Percentiles rank a stretch among this genome's conserved stretches.
phyloP scores from a whole-genome alignment of 2,797 vertebrate species.

The Enteromius treurensis region DNA sequence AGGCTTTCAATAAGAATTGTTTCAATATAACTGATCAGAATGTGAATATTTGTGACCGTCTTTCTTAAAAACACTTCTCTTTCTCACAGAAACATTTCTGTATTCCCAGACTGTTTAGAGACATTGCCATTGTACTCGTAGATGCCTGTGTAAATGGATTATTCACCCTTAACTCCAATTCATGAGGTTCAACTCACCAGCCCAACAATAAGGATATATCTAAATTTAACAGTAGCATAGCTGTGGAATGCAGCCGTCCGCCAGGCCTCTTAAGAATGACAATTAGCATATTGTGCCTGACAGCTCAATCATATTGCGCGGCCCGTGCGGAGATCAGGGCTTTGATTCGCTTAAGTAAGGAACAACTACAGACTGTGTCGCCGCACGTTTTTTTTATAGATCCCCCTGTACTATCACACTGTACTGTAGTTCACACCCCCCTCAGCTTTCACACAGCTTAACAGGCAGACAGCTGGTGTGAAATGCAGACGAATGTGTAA shows the following conservation, averaged over 20 bases:
- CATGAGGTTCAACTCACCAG: conserved; percentile 56
- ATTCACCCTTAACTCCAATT: conserved; percentile 47
- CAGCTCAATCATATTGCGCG: conserved; percentile 62
- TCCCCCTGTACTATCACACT: conserved; percentile 29
- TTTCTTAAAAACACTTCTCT: background rate
- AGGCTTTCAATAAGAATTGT: background rate
- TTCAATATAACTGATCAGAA: background rate
- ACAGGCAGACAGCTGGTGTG: conserved; percentile 18
- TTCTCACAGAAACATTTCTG: conserved; percentile 10
- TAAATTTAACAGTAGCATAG: conserved; percentile 40
- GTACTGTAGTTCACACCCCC: conserved; percentile 25
- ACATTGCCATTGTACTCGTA: conserved; percentile 10
- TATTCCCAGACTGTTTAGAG: conserved; percentile 15
- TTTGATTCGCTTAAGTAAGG: conserved; percentile 70
- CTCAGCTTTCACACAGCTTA: conserved; percentile 25
- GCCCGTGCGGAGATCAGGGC: conserved; percentile 49
- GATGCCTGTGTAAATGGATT: conserved; percentile 53
- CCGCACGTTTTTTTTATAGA: conserved; percentile 54
- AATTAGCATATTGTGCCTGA: conserved; percentile 65
- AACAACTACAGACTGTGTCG: conserved; percentile 66
- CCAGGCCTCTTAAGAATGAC: conserved; percentile 47
- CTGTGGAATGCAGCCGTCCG: conserved; percentile 42
- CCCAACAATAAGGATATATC: conserved; percentile 32
- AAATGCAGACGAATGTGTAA: conserved; percentile 2
- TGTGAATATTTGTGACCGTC: background rate